A percentile compares a stretch with the other conserved stretches of the same genome.
phyloP scores from a whole-genome alignment of 2,888 invertebrate genomes.

The Escarpia spicata region DNA sequence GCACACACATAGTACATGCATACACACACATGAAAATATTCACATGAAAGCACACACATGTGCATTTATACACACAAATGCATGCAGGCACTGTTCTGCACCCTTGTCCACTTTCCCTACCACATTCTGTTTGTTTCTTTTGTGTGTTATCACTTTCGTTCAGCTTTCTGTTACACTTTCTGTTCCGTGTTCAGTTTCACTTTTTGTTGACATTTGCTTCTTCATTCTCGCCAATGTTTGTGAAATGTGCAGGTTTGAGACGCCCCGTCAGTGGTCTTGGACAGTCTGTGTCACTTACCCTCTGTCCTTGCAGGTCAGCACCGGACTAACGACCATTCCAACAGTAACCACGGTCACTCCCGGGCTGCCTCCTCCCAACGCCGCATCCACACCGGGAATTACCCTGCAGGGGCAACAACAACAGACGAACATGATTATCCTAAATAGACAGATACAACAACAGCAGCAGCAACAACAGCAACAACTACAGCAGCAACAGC shows the following conservation, averaged over 20 bases:
- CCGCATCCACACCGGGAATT: neutral
- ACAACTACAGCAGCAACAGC: neutral
- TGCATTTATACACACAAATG: neutral
- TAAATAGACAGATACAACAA: conserved; percentile 26
- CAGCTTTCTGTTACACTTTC: neutral
- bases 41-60: neutral
- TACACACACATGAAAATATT: neutral
- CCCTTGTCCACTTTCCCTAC: neutral
- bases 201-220: neutral
- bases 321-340: neutral
- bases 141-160: neutral
- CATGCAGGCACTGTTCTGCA: neutral
- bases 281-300: neutral
- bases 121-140: neutral
- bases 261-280: conserved; percentile 22
- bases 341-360: neutral
- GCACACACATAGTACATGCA: neutral
- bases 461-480: neutral
- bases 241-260: conserved; percentile 18
- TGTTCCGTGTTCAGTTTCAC: neutral
- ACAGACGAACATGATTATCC: neutral
- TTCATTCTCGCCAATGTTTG: neutral
- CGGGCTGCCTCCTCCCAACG: neutral
- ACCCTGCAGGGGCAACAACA: neutral
- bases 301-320: neutral